A percentile compares a stretch with the other conserved stretches of the same genome.
phyloP scores from a whole-genome alignment of 2,888 invertebrate genomes.

The Notodonta ziczac region DNA sequence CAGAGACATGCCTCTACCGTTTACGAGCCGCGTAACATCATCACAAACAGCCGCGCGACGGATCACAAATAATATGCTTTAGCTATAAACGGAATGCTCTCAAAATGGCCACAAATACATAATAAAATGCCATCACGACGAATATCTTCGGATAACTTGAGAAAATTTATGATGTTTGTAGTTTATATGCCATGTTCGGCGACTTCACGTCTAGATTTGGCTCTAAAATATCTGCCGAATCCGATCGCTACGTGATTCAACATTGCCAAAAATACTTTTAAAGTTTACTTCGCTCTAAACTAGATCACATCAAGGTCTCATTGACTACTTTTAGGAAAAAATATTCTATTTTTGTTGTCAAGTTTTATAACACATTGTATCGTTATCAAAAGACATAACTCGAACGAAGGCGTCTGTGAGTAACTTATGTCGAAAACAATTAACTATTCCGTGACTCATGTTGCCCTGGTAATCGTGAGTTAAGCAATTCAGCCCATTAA shows the following conservation, averaged over 20 bases:
- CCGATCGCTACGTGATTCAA: slow-evolving; percentile 10
- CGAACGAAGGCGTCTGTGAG: background rate
- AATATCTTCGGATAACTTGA: slow-evolving; percentile 2
- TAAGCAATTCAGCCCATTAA: slow-evolving; percentile 6
- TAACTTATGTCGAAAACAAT: background rate
- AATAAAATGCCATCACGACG: slow-evolving; percentile 11
- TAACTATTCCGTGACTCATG: slow-evolving; percentile 4
- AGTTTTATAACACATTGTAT: background rate
- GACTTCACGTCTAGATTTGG: slow-evolving; percentile 21
- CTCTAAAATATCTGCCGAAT: slow-evolving; percentile 24
- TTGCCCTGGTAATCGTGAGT: slow-evolving; percentile 5
- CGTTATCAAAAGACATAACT: slow-evolving; percentile 2
- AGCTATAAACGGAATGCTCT: slow-evolving; percentile 33
- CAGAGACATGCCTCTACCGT: slow-evolving; percentile 17
- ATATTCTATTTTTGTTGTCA: background rate
- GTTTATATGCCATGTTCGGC: slow-evolving; percentile 20
- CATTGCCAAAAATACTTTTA: slow-evolving; percentile 31
- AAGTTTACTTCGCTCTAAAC: slow-evolving; percentile 25
- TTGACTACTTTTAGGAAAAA: slow-evolving; percentile 2
- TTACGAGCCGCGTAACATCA: slow-evolving; percentile 26
- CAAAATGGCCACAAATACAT: slow-evolving; percentile 15
- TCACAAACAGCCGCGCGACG: slow-evolving; percentile 18
- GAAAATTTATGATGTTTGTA: slow-evolving; percentile 12
- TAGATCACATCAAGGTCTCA: slow-evolving; percentile 16
- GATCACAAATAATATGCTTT: slow-evolving; percentile 39